A percentile compares a stretch with the other conserved stretches of the same genome.
Conservation (phyloP, 2,888 invertebrate genomes). For the Azorinus chamasolen region DNA sequence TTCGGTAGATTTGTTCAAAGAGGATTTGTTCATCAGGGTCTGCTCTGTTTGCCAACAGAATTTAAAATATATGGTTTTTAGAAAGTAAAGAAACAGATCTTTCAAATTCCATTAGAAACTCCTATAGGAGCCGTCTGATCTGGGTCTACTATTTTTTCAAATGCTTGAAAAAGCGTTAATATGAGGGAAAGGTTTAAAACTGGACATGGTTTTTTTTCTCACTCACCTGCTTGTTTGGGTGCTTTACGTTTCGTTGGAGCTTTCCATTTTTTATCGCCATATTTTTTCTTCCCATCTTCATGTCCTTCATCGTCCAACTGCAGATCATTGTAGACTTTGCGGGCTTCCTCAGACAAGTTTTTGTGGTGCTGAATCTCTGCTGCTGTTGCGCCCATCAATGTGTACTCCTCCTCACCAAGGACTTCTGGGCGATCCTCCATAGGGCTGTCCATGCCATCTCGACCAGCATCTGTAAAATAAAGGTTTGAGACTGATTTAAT, state of each 20-base stretch:
- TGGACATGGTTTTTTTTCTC: too few relatives aligned
- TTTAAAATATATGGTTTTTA: too few relatives aligned
- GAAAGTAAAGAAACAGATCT: too few relatives aligned
- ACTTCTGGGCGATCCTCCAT: constrained; percentile 56
- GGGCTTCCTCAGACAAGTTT: constrained; percentile 74
- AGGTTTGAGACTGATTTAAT: too few relatives aligned
- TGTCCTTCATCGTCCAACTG: constrained; percentile 60
- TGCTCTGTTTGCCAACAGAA: too few relatives aligned
- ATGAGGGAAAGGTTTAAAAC: too few relatives aligned
- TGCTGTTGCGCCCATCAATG: constrained; percentile 49
- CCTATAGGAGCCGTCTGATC: too few relatives aligned
- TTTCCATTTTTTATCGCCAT: constrained; percentile 49
- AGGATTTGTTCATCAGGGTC: too few relatives aligned
- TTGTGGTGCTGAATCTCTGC: constrained; percentile 68
- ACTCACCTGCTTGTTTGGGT: constrained; percentile 33
- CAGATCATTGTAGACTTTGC: constrained; percentile 71
- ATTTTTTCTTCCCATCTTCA: constrained; percentile 16
- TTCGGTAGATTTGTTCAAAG: too few relatives aligned
- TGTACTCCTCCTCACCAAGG: constrained; percentile 49
- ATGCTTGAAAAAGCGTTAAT: too few relatives aligned
- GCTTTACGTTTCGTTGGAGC: constrained; percentile 78
- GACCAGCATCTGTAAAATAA: background rate
- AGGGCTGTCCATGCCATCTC: constrained; percentile 27
- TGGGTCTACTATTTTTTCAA: too few relatives aligned
- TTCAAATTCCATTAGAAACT: too few relatives aligned